Evolutionary conservation across 1,140 invertebrate species (phyloP), one percentile per base, ranked within the genome.

Genomic region (Metopolophium dirhodum): DNA sequence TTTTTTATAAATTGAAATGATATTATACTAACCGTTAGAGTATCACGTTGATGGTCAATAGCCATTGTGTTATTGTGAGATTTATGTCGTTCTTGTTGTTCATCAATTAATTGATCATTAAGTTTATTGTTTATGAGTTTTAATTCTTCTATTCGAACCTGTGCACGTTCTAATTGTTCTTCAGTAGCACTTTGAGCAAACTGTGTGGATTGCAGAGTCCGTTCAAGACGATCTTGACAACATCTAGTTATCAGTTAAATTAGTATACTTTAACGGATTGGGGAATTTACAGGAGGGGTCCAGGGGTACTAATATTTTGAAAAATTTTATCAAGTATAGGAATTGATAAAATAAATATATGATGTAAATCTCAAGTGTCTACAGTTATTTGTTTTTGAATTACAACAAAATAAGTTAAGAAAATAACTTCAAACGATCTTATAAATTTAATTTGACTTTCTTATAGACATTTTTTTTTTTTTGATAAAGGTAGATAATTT

Each of bases 101-200:
- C 91, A 41, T 85, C 35, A 30, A 54, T 85, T 8, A 93, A 86
- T 85, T 85, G 77, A 86, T 93, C 82, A 57, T 93, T 93, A 57
- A 93, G 91, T 85, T 83, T 93, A 93, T 93, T 93, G 57, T 86
- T 93, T 11, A 57, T 41, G 1, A 85, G 22, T 93, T 93, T 93
- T 86, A 93, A n/a, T 86, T 93, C 91, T 57, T 93, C 91, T 86
- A 93, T 93, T 86, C 77, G n/a, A 37, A 37, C 49, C 30, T 86
- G 91, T 54, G 91, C 91, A 57, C 82, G n/a, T 93, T 93, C 91
- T 57, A 93, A n/a, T 83, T 93, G 82, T 93, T 93, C 91, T 93
- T 93, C 91, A 61, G 47, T 30, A 93, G 91, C 77, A 85, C 41
- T 93, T 47, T 93, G 91, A 41, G 91, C 91, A 86, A 93, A 93